A percentile compares a stretch with the other conserved stretches of the same genome.
phyloP scores from a whole-genome alignment of 2,888 invertebrate genomes.

The Chironomus tentans region DNA sequence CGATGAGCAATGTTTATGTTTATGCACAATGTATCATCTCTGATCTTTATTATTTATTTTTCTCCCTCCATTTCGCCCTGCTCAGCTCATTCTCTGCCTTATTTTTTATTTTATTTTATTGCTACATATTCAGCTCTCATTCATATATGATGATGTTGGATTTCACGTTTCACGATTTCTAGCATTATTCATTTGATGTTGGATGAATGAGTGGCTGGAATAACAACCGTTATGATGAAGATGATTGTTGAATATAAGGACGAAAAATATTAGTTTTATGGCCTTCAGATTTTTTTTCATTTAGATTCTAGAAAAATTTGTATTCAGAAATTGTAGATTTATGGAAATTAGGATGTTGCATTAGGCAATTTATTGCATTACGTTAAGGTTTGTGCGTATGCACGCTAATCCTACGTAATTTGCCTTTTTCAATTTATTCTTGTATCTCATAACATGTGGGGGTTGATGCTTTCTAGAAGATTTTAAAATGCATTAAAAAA shows the following conservation, averaged over 20 bases:
- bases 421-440: neutral
- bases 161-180: neutral
- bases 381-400: neutral
- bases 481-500: neutral
- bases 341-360: conserved; percentile 1
- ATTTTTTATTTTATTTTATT: neutral
- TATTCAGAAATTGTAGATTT: neutral
- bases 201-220: neutral
- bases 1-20: neutral
- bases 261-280: neutral
- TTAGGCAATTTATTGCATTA: neutral
- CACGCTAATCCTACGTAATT: neutral
- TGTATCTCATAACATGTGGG: neutral
- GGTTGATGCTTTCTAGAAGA: neutral
- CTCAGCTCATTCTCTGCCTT: neutral
- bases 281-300: neutral
- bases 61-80: neutral
- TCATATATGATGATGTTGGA: neutral
- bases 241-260: neutral
- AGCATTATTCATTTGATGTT: neutral
- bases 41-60: conserved; percentile 12
- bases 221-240: neutral
- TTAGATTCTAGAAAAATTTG: neutral
- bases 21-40: conserved; percentile 20
- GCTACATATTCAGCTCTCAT: neutral